Base-by-base conservation (phyloP, 2,797 vertebrate species). In the Anolis apletophallus region DNA sequence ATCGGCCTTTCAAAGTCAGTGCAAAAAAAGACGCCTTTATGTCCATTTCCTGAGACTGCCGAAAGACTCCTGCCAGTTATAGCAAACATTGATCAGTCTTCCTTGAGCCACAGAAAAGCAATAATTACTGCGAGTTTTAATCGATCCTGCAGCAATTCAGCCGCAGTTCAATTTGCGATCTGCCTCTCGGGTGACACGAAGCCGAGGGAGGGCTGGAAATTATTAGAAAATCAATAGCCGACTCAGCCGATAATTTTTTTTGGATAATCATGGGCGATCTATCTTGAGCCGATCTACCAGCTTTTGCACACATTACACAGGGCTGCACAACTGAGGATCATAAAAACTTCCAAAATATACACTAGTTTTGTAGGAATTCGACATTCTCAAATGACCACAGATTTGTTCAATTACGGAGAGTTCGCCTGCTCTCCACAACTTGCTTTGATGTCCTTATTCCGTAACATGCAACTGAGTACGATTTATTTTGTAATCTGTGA, bases 51-150 rank as follows among this genome's bases (percentile, higher is more conserved):
- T 32, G 72, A 64, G 23, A 1, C 81, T 84, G 88, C 74, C 57
- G 1, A 79, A 77, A 85, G 74, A 87, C 83, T 32, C 89, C 77
- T 17, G 54, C 88, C 91, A 84, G 83, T 90, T 93, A 92, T 89
- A 84, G 90, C 87, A 57, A 76, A 81, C 93, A 95, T 95, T 94
- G 95, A 97, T 95, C 88, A 88, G 91, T 88, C 94, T 93, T 93
- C 91, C 90, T 85, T 0, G n/a, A 87, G 88, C 92, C 88, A 90
- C 89, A 80, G n/a, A 92, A 88, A 92, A 88, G 91, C 92, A 90
- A 92, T 96, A 95, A 96, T 96, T 95, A 95, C 7, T 8, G 88
- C 88, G 94, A 94, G 93, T 92, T 95, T 95, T 95, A 96, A 96
- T 96, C 96, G 95, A 96, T 94, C 68, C 88, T 79, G 9, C 91